Conservation (phyloP, 2,888 invertebrate genomes). For the Arge pagana region DNA sequence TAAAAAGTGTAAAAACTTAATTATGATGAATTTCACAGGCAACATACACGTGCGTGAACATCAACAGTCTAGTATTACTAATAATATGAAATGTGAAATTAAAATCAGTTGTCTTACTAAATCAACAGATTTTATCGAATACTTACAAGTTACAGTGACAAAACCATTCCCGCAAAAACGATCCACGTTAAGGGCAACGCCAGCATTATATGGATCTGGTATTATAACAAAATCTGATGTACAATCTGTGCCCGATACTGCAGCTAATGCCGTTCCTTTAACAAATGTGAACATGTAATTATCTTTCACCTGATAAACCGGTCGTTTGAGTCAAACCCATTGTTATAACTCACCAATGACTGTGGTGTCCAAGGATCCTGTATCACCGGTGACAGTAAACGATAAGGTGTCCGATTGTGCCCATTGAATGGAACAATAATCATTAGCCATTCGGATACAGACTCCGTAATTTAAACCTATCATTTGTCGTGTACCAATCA, state of each 20-base stretch:
- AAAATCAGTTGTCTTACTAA: not conserved
- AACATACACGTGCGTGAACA: slow-evolving; percentile 25
- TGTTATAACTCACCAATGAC: slow-evolving; percentile 57
- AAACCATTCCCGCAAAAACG: slow-evolving; percentile 79
- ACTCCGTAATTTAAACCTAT: slow-evolving; percentile 76
- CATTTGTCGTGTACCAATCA: slow-evolving; percentile 72
- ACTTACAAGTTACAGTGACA: slow-evolving; percentile 67
- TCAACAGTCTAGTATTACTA: slow-evolving; percentile 22
- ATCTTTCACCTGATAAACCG: not conserved
- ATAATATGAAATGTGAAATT: not conserved
- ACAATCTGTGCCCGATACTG: slow-evolving; percentile 66
- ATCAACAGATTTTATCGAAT: not conserved
- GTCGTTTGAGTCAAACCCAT: not conserved
- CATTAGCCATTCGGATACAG: slow-evolving; percentile 74
- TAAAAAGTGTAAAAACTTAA: slow-evolving; percentile 31
- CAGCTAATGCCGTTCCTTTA: slow-evolving; percentile 60
- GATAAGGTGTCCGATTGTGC: slow-evolving; percentile 64
- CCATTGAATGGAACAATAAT: slow-evolving; percentile 76
- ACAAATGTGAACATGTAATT: slow-evolving; percentile 21
- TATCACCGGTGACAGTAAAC: slow-evolving; percentile 75
- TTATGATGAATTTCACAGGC: slow-evolving; percentile 12
- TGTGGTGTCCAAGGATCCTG: slow-evolving; percentile 67
- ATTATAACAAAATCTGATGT: slow-evolving; percentile 76
- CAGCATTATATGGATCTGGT: slow-evolving; percentile 65
- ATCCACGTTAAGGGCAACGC: slow-evolving; percentile 60